Evolutionary conservation across 2,888 invertebrate genomes (phyloP).

Genomic region (Nasonia oneida): DNA sequence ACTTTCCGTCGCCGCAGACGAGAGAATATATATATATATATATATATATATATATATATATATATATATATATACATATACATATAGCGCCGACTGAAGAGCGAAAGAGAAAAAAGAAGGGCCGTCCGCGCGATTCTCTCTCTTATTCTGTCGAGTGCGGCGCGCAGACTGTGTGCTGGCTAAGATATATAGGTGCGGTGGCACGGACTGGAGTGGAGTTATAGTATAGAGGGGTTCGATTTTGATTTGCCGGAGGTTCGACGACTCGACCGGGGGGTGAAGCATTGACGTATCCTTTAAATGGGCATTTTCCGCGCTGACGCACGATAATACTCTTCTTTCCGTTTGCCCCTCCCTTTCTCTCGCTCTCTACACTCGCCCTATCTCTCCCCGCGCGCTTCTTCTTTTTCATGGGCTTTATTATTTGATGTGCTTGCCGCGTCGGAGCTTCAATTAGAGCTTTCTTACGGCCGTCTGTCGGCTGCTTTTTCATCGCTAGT

Average conservation of each 20-base stretch:
- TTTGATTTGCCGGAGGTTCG: constrained; percentile 57
- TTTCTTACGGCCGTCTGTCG: constrained; percentile 8
- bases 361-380: neutral
- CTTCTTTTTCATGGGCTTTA: constrained; percentile 56
- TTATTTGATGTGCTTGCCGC: constrained; percentile 57
- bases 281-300: constrained; percentile 62
- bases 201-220: constrained; percentile 7
- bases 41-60: too few species aligned
- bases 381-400: constrained; percentile 20
- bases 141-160: constrained; percentile 1
- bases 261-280: constrained; percentile 13
- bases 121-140: neutral
- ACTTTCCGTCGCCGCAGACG: constrained; percentile 53
- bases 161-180: neutral
- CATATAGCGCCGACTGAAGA: neutral
- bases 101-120: neutral
- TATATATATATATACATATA: too few species aligned
- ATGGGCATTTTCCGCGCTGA: constrained; percentile 62
- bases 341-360: constrained; percentile 30
- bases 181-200: constrained; percentile 27
- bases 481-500: constrained; percentile 30
- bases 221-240: constrained; percentile 29
- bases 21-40: constrained; percentile 39
- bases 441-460: constrained; percentile 58
- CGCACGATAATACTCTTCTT: constrained; percentile 62